These are phyloP conservation scores for Druon quercuslanigerum DNA, from an alignment of 1,140 invertebrate genomes.

Conservation along the genomic window DNA sequence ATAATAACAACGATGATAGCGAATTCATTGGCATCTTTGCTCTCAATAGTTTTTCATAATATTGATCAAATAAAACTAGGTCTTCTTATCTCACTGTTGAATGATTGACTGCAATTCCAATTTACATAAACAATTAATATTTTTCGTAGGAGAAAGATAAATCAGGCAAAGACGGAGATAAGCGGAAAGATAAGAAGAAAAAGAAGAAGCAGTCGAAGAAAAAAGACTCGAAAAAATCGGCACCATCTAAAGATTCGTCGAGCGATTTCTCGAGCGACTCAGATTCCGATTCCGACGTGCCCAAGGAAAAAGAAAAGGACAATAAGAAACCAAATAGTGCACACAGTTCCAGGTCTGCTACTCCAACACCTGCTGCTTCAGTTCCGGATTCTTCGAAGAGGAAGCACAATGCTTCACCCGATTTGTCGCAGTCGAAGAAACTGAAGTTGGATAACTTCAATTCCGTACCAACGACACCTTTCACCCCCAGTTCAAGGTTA, in stretches of 20 bases:
- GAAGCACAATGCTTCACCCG: conserved; percentile 74
- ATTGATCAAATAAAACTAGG: not conserved
- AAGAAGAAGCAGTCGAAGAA: conserved; percentile 68
- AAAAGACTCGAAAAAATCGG: conserved; percentile 62
- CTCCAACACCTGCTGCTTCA: conserved; percentile 74
- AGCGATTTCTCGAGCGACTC: conserved; percentile 86
- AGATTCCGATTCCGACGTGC: conserved; percentile 81
- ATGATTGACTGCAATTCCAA: conserved; percentile 8
- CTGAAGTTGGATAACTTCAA: conserved; percentile 77
- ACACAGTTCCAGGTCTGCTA: conserved; percentile 81
- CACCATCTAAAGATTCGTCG: conserved; percentile 77
- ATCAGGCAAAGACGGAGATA: conserved; percentile 59
- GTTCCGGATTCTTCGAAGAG: conserved; percentile 69
- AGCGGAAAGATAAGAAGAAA: conserved; percentile 70
- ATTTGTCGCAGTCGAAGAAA: conserved; percentile 78
- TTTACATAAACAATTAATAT: conserved; percentile 27
- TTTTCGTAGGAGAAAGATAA: conserved; percentile 70
- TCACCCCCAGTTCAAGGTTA: conserved; percentile 73
- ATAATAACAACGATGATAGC: too few species aligned
- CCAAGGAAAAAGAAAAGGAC: conserved; percentile 76
- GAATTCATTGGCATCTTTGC: too few species aligned
- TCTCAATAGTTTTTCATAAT: too few species aligned
- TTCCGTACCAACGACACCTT: conserved; percentile 67
- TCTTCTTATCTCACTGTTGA: too few species aligned
- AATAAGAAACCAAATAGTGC: conserved; percentile 71